Conservation (phyloP, 2,797 vertebrate genomes). For the Numenius phaeopus region DNA sequence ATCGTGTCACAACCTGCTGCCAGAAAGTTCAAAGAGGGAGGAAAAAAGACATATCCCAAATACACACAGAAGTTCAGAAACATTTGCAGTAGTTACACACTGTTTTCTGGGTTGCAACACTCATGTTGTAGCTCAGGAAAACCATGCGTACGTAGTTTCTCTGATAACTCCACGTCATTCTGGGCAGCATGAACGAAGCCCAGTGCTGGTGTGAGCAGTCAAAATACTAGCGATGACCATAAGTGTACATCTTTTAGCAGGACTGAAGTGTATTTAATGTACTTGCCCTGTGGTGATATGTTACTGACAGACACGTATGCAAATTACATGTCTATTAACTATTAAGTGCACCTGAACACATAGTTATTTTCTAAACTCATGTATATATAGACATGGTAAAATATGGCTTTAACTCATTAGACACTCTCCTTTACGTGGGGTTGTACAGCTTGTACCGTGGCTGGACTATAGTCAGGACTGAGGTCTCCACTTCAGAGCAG, state of each 20-base stretch:
- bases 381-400: background rate
- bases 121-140: background rate
- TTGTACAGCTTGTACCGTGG: background rate
- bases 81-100: background rate
- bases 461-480: background rate
- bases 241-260: background rate
- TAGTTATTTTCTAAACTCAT: background rate
- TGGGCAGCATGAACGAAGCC: background rate
- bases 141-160: background rate
- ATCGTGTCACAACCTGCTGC: background rate
- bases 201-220: background rate
- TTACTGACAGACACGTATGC: background rate
- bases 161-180: background rate
- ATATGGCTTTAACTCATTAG: background rate
- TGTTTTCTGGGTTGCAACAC: background rate
- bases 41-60: background rate
- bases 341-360: background rate
- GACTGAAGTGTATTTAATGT: background rate
- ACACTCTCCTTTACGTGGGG: rapidly evolving
- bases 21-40: background rate
- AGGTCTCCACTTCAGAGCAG: background rate
- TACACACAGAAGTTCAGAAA: background rate
- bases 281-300: background rate
- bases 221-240: background rate
- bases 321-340: background rate